These are phyloP conservation scores for Pachliopta kotzebuea DNA, from an alignment of 2,888 invertebrate genomes.

Conservation along the genomic window DNA sequence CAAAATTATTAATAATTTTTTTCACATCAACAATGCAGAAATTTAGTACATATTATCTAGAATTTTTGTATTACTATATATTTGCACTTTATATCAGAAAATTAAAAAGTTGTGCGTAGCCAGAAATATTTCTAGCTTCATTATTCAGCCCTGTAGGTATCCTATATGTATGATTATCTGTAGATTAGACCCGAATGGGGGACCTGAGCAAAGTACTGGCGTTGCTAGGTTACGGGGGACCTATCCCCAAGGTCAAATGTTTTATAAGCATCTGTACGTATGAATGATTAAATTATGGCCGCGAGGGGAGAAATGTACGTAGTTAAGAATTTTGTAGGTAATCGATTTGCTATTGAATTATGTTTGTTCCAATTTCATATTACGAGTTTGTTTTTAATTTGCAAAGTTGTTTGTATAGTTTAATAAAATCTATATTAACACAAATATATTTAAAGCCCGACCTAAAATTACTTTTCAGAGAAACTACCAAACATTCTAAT, in stretches of 20 bases:
- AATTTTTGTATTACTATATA: no score
- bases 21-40: no score
- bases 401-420: no score
- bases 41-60: no score
- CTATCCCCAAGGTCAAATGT: constrained; percentile 72
- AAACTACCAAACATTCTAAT: no score
- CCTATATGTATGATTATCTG: constrained; percentile 72
- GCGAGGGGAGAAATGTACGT: constrained; percentile 49
- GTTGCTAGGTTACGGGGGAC: constrained; percentile 75
- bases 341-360: constrained; percentile 27
- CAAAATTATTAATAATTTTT: no score
- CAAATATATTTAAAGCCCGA: no score
- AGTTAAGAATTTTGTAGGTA: constrained; percentile 32
- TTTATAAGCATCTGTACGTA: constrained; percentile 56
- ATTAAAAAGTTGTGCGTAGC: not conserved
- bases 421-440: no score
- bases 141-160: constrained; percentile 52
- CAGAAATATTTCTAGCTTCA: constrained; percentile 51
- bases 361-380: constrained; percentile 23
- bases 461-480: no score
- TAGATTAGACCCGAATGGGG: constrained; percentile 67
- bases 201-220: constrained; percentile 60
- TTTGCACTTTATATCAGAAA: no score
- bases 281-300: constrained; percentile 49
- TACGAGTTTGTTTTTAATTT: not conserved